A percentile compares a stretch with the other conserved stretches of the same genome.
Conservation (phyloP, 2,797 vertebrate genomes). For the Rhyacichthys aspro region DNA sequence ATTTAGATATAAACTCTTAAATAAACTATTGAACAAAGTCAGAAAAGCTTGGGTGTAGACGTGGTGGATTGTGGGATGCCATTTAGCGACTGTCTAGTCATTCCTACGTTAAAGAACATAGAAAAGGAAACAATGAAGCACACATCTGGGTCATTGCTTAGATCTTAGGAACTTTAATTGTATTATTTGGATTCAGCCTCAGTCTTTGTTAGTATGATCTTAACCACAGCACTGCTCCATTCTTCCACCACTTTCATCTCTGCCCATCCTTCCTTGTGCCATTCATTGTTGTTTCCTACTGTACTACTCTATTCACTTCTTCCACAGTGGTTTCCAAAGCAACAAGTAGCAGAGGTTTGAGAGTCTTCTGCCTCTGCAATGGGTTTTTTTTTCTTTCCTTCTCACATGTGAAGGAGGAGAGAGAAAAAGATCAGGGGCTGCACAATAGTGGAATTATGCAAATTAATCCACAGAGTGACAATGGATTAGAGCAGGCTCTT, state of each 20-base stretch:
- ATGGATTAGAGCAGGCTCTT: slow-evolving; percentile 72
- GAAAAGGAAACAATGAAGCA: no score
- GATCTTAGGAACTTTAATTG: no score
- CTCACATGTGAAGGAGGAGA: slow-evolving; percentile 48
- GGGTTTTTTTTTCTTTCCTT: slow-evolving; percentile 7
- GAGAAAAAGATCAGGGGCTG: slow-evolving; percentile 60
- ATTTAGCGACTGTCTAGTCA: no score
- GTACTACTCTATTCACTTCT: slow-evolving; percentile 33
- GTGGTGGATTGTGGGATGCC: no score
- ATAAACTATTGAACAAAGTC: no score
- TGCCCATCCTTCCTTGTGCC: slow-evolving; percentile 34
- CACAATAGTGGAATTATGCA: slow-evolving; percentile 79
- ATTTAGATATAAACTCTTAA: no score
- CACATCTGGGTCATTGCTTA: no score
- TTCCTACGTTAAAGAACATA: no score
- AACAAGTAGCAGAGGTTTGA: slow-evolving; percentile 65
- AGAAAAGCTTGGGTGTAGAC: no score
- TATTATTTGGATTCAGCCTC: no score
- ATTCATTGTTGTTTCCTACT: slow-evolving; percentile 25
- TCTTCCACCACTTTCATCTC: slow-evolving; percentile 40
- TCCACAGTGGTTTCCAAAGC: slow-evolving; percentile 62
- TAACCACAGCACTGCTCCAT: slow-evolving; percentile 25
- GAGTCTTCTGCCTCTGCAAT: slow-evolving; percentile 4
- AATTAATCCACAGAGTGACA: slow-evolving; percentile 76
- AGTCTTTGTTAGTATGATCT: no score